These are phyloP conservation scores for Probaryconus sp. DNA, from an alignment of 1,140 invertebrate species.

Conservation along the genomic window DNA sequence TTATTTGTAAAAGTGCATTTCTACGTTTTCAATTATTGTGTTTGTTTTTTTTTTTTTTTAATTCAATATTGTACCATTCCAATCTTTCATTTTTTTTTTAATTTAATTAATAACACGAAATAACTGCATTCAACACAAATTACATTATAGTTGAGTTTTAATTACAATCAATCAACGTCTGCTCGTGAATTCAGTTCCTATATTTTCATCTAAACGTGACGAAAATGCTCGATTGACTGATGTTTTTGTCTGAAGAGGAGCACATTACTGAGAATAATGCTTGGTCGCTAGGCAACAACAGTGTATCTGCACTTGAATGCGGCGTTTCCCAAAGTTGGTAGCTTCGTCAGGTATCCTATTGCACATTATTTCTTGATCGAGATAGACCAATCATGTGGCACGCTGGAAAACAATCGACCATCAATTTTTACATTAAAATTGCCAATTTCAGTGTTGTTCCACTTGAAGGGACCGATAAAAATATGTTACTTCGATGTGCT, in stretches of 20 bases:
- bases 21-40: no score
- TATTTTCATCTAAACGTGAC: background rate
- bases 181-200: background rate
- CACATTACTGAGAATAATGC: background rate
- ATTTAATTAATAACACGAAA: no score
- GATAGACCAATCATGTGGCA: background rate
- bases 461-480: no score
- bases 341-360: background rate
- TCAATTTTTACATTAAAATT: no score
- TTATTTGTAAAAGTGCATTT: no score
- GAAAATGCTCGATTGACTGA: background rate
- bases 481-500: no score
- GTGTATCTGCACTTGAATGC: background rate
- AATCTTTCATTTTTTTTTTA: no score
- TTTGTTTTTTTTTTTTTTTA: no score
- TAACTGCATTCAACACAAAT: no score
- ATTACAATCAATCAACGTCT: conserved; percentile 25
- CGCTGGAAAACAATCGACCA: no score
- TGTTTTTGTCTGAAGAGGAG: conserved; percentile 3
- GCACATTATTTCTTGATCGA: conserved; percentile 1
- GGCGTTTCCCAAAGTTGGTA: conserved; percentile 17
- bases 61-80: no score
- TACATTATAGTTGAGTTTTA: conserved; percentile 10
- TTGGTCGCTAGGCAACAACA: background rate
- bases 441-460: no score